Conservation (phyloP, 2,888 invertebrate genomes). For the Pseudococcus jackbeardsleyi region DNA sequence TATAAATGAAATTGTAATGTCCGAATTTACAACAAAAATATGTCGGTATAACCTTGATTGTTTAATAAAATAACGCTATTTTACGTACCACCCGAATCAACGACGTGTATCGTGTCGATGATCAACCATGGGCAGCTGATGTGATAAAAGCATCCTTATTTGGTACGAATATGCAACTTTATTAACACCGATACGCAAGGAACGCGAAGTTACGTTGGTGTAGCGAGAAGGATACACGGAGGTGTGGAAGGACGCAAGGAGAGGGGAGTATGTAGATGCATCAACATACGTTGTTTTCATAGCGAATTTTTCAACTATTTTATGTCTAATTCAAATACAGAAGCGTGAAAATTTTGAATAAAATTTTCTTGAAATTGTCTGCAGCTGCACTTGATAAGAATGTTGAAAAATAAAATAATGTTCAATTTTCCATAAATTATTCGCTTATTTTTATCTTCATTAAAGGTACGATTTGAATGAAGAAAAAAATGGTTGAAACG, state of each 20-base stretch:
- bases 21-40: conserved; percentile 7
- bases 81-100: not conserved
- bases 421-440: too few relatives aligned
- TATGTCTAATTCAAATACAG: too few relatives aligned
- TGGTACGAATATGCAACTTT: not conserved
- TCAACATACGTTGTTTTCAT: not conserved
- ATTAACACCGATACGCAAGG: not conserved
- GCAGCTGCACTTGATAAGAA: too few relatives aligned
- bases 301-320: not conserved
- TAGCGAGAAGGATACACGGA: not conserved
- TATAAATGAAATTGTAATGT: conserved; percentile 16
- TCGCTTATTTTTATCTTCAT: too few relatives aligned
- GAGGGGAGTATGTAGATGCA: not conserved
- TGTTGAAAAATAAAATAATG: too few relatives aligned
- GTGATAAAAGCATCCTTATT: not conserved
- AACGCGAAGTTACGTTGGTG: not conserved
- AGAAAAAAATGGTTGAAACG: too few relatives aligned
- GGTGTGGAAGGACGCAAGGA: not conserved
- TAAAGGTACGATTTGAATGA: too few relatives aligned
- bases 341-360: too few relatives aligned
- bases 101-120: not conserved
- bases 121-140: not conserved
- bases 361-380: too few relatives aligned
- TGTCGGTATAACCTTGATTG: not conserved
- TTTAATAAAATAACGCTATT: conserved; percentile 14